Evolutionary conservation across 2,797 vertebrate genomes (phyloP), one percentile per base, ranked within the genome.

Genomic region (Leontocebus nigricollis): DNA sequence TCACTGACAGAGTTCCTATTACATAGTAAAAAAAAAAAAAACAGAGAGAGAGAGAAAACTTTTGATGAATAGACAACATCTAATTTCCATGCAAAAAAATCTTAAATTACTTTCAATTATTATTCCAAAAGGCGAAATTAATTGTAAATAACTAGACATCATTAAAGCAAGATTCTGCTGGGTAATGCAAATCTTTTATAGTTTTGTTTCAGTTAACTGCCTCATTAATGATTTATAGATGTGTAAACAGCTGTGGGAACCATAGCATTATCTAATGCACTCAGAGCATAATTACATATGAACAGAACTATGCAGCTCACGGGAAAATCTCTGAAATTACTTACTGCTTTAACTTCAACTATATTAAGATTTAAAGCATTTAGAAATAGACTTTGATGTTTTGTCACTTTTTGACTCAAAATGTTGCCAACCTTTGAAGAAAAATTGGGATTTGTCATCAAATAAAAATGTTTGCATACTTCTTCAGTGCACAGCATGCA

Each of bases 141-240:
- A 98, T 98, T 99, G 98, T 99, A 99, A 99, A 98, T 99, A 99
- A 98, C 98, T 98, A 98, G 98, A 98, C 98, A 98, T 99, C 98
- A 99, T 99, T 99, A 99, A 98, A 98, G 88, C 92, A 96, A 93
- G 46, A 93, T 98, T 99, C 98, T 98, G 98, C 98, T 39, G 96
- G 98, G 98, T 98, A 98, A 98, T 98, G 98, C 98, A 98, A 98
- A 99, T 98, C 98, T 98, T 99, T 99, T 98, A 98, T 98, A 98
- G 98, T 98, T 99, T 99, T 98, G 98, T 98, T 99, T 99, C 98
- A 98, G 98, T 98, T 99, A 98, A 99, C 98, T 98, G 98, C 98
- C 98, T 98, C 98, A 98, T 99, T 99, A 99, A 99, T 99, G 98
- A 99, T 99, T 99, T 99, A 99, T 99, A 98, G 98, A 98, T 98